Evolutionary conservation across 2,888 invertebrate species (phyloP).

Genomic region (Volucella inanis): DNA sequence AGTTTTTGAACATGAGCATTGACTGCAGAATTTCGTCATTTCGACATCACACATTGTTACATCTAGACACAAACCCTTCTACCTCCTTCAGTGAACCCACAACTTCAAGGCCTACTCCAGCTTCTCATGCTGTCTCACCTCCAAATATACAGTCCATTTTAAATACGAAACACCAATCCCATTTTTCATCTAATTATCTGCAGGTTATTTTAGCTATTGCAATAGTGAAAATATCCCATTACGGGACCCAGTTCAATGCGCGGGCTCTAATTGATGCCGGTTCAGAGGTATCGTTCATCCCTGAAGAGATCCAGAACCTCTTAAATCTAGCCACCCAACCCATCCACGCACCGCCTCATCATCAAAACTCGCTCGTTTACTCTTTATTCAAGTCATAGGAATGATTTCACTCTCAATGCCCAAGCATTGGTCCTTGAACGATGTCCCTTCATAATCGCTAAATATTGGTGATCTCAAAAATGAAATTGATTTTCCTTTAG

Average conservation of each 20-base stretch:
- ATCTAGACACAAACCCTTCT: neutral
- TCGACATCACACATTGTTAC: constrained; percentile 36
- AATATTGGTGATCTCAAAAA: neutral
- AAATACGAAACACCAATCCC: neutral
- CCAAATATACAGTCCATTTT: constrained; percentile 13
- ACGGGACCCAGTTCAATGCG: constrained; percentile 1
- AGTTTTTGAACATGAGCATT: constrained; percentile 14
- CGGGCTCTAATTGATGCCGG: too few species aligned
- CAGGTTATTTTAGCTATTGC: constrained; percentile 48
- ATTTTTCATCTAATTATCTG: neutral
- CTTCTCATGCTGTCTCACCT: neutral
- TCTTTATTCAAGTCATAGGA: too few species aligned
- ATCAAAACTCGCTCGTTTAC: too few species aligned
- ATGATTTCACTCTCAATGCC: too few species aligned
- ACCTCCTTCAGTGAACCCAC: too few species aligned
- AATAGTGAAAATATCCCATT: constrained; percentile 14
- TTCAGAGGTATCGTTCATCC: constrained; percentile 13
- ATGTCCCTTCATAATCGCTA: constrained; percentile 3
- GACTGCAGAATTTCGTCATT: neutral
- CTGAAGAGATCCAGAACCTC: too few species aligned
- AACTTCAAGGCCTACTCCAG: too few species aligned
- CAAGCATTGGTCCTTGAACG: too few species aligned
- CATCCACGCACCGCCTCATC: too few species aligned
- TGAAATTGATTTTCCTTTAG: constrained; percentile 12
- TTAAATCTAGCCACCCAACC: too few species aligned